phyloP scores from a whole-genome alignment of 2,113 vertebrate species.

The Archilochus colubris region DNA sequence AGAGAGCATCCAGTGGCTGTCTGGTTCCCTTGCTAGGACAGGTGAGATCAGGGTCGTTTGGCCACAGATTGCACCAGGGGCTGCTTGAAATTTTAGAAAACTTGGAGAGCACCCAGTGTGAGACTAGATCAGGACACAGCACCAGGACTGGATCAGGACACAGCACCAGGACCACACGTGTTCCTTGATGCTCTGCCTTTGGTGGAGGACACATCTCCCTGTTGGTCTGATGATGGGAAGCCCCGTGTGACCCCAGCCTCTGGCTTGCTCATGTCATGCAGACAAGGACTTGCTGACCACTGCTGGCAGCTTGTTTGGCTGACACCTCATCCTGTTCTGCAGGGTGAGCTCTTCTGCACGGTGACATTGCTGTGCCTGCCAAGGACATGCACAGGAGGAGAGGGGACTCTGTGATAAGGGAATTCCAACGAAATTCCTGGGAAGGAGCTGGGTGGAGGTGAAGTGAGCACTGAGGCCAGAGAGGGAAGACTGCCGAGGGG shows the following conservation, averaged over 20 bases:
- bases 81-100: background rate
- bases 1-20: background rate
- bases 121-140: background rate
- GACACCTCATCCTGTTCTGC: background rate
- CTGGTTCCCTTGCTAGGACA: background rate
- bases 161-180: accelerated
- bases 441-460: background rate
- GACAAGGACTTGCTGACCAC: background rate
- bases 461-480: background rate
- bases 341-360: background rate
- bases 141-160: background rate
- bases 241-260: background rate
- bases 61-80: background rate
- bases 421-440: background rate
- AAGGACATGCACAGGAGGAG: background rate
- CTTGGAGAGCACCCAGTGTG: background rate
- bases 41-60: background rate
- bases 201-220: accelerated
- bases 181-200: background rate
- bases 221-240: background rate
- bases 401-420: background rate
- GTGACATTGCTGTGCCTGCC: background rate
- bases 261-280: accelerated
- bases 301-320: background rate
- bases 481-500: background rate